phyloP scores from a whole-genome alignment of 2,888 invertebrate species.

The Camptogramma bilineatum region DNA sequence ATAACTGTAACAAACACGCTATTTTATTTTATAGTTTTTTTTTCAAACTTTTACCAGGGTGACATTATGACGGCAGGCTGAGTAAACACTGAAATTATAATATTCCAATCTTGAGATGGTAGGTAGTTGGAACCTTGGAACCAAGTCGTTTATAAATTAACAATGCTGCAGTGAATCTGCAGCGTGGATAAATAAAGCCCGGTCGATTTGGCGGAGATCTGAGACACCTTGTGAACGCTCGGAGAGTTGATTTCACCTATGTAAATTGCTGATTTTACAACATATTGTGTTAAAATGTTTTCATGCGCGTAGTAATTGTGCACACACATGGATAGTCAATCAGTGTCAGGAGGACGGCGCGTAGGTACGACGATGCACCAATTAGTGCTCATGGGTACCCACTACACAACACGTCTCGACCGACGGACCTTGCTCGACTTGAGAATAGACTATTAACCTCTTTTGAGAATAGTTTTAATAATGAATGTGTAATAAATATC shows the following conservation, averaged over 20 bases:
- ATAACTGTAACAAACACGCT: constrained; percentile 88
- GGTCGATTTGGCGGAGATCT: constrained; percentile 6
- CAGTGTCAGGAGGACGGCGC: constrained; percentile 31
- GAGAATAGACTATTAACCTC: constrained; percentile 19
- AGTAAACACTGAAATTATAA: not conserved
- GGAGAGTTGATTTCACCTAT: not conserved
- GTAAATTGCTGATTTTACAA: constrained; percentile 6
- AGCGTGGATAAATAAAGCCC: constrained; percentile 15
- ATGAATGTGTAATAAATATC: not conserved
- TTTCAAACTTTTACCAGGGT: not conserved
- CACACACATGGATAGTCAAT: constrained; percentile 55
- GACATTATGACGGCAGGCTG: too few species aligned
- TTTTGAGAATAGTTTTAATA: constrained; percentile 10
- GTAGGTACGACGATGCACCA: constrained; percentile 20
- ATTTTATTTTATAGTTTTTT: not conserved
- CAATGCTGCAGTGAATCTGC: constrained; percentile 15
- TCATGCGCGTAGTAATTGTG: constrained; percentile 49
- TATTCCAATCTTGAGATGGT: not conserved
- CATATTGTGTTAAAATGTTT: constrained; percentile 8
- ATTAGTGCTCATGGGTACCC: constrained; percentile 22
- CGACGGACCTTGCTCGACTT: constrained; percentile 25
- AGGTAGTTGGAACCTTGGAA: too few species aligned
- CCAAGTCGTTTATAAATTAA: not conserved
- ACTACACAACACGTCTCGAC: constrained; percentile 5
- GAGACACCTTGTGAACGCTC: not conserved